Conservation (phyloP, 1,140 invertebrate species). For the Brachionus koreanus region DNA sequence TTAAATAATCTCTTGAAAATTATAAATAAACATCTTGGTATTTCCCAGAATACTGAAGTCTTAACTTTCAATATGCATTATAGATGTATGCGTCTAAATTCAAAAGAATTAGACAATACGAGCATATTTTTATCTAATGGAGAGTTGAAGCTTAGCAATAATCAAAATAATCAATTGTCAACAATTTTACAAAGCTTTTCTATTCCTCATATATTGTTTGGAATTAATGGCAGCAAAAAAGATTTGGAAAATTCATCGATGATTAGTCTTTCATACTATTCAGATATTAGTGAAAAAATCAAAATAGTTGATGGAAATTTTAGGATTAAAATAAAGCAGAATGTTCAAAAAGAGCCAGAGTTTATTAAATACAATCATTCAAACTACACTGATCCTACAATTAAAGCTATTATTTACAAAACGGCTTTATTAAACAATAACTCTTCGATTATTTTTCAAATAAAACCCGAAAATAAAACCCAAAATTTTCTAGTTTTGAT, state of each 20-base stretch:
- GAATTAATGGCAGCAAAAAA: not conserved
- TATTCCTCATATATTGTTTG: not conserved
- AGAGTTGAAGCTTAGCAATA: not conserved
- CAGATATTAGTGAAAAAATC: not conserved
- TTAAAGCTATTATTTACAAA: not conserved
- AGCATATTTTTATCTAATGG: not conserved
- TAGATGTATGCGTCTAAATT: not conserved
- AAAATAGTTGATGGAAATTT: not conserved
- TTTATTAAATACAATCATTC: not conserved
- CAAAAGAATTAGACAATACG: not conserved
- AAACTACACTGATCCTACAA: not conserved
- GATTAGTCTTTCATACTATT: not conserved
- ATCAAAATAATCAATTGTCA: not conserved
- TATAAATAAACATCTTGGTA: not conserved
- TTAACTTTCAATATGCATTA: not conserved
- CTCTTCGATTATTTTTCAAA: not conserved
- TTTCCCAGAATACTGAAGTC: not conserved
- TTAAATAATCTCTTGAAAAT: not conserved
- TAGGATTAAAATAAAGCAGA: not conserved
- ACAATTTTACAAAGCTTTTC: constrained; percentile 18
- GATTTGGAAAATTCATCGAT: not conserved
- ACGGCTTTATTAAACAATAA: not conserved
- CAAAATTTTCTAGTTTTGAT: not conserved
- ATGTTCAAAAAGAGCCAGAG: not conserved
- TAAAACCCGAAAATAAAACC: not conserved